A percentile compares a stretch with the other conserved stretches of the same genome.
These are phyloP conservation scores for Neofelis nebulosa DNA, from an alignment of 2,113 vertebrate species.

Conservation along the genomic window DNA sequence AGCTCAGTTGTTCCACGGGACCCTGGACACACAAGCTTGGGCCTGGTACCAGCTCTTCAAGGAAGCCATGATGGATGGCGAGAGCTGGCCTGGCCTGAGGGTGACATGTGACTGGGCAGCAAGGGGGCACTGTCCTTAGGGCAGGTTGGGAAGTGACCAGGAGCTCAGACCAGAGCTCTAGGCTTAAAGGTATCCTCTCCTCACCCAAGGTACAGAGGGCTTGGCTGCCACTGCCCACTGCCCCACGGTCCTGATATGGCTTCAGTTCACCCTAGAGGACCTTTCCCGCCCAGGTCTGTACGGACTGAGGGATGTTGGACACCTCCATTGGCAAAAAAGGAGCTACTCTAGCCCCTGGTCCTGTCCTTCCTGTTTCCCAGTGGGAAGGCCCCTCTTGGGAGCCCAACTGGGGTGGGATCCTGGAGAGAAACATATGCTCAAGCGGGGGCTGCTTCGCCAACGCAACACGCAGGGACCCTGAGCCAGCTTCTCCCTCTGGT, in stretches of 20 bases:
- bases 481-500: neutral
- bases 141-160: neutral
- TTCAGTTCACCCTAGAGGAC: neutral
- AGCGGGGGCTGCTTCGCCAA: neutral
- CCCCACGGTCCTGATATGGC: neutral
- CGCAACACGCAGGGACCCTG: neutral
- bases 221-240: neutral
- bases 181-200: neutral
- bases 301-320: neutral
- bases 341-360: neutral
- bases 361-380: neutral
- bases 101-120: neutral
- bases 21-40: neutral
- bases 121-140: neutral
- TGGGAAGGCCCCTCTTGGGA: neutral
- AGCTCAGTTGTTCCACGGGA: neutral
- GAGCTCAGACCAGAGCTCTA: neutral
- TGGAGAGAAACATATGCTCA: neutral
- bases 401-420: neutral
- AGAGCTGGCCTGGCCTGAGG: neutral
- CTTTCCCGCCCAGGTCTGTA: no score
- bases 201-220: neutral
- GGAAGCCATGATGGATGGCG: neutral
- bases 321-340: neutral
- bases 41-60: neutral